Evolutionary conservation across 2,888 invertebrate species (phyloP), one percentile per base, ranked within the genome.

Genomic region (Tetanocera ferruginea): DNA sequence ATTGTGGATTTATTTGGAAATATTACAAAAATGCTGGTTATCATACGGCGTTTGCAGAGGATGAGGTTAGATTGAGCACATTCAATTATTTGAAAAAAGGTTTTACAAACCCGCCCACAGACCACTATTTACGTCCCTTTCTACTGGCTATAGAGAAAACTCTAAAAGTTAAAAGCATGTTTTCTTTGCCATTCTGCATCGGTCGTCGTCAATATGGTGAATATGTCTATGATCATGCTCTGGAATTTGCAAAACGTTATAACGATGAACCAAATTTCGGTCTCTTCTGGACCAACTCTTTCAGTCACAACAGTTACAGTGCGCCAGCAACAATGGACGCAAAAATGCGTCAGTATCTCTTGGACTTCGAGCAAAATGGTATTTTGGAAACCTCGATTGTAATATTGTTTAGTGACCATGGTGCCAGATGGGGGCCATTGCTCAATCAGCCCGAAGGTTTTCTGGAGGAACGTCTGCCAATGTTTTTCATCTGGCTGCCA

Each of bases 31-130:
- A 92, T 5, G 88, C 90, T 8, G 94, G 94, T 14, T 96, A 96
- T 86, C 91, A 92, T 0, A 97, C 96, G 0, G 94, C 93, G 3
- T 96, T 94, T 82, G 94, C 93, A 0, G 96, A 97, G 90, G 96
- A 97, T 86, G 92, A 93, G 84, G 90, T 93, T 0, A 83, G 83
- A 0, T 93, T 94, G 5, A 93, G 94, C 64, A 95, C 95, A 0
- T 90, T 90, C 69, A 94, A 94, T 85, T 95, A 92, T 82, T 84
- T 91, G 3, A 94, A 94, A 84, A 90, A 90, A n/a, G 95, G 95
- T 0, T 97, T 97, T 85, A 89, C 90, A 0, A 88, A 91, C 1
- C 92, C 93, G 0, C 97, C 97, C 0, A 94, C 95, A 0, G 96
- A 97, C 86, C 95, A 95, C 84, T 97, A 96, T 82, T 91, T 94